Evolutionary conservation across 2,888 invertebrate genomes (phyloP), one percentile per base, ranked within the genome.

Genomic region (Drosophila robusta): DNA sequence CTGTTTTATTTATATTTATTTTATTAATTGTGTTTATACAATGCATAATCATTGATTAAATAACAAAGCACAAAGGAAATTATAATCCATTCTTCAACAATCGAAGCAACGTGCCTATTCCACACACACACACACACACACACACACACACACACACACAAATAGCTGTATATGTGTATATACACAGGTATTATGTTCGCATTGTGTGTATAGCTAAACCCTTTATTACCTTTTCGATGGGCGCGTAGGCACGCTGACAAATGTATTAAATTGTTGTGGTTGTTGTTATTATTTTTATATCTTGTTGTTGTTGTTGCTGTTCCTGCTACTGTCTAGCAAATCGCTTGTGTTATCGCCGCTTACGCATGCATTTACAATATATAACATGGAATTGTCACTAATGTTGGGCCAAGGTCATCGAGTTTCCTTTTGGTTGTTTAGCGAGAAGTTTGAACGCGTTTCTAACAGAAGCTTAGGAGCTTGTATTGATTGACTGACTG

Each of bases 301-400:
- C 26, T 44, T 63, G 8, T 24, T 58, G 18, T 41, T 57, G 45
- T 61, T 55, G 50, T 68, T 46, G 11, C 6, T 12, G 34, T 4
- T 4, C 36, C 34, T 60, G 34, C 36, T 36, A 26, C 29, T 47
- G 34, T 39, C 34, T 24, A 57, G 50, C 75, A 78, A 80, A 77
- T 80, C 44, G 64, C 45, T 55, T 52, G 62, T 51, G 58, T 47
- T 68, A 66, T 63, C 51, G 44, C 24, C 36, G 57, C 78, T 78
- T 64, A 80, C 67, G 69, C 81, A 55, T 80, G 75, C 78, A 71
- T 75, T 80, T 84, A 60, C 56, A 68, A 68, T 75, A 75, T 78
- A 75, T 80, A 62, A 70, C 57, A 45, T 49, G 45, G 41, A 76
- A 67, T 69, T 55, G 64, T 58, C 66, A 55, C 47, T 46, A 64